Conservation (phyloP, 2,113 vertebrate species). For the Poeciliopsis occidentalis region DNA sequence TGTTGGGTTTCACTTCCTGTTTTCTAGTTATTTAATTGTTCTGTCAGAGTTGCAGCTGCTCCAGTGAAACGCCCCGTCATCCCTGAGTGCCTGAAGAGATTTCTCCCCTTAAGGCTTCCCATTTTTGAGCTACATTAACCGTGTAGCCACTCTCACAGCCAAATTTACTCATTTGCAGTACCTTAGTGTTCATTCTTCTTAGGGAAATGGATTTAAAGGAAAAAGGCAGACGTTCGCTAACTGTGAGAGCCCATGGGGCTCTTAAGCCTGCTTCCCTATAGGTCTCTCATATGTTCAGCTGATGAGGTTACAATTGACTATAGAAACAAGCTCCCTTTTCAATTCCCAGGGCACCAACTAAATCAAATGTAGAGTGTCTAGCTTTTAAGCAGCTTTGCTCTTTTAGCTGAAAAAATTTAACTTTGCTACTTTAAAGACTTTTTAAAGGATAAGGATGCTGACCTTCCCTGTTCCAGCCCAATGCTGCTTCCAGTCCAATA, state of each 20-base stretch:
- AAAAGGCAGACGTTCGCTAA: conserved; percentile 39
- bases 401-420: conserved; percentile 41
- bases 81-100: conserved; percentile 69
- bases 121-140: conserved; percentile 75
- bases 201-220: conserved; percentile 57
- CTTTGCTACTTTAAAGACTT: conserved; percentile 3
- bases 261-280: conserved; percentile 50
- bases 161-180: conserved; percentile 71
- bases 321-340: conserved; percentile 22
- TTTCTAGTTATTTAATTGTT: conserved; percentile 52
- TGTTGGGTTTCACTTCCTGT: neutral
- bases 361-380: conserved; percentile 40
- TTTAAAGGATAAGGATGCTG: conserved; percentile 23
- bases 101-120: conserved; percentile 62
- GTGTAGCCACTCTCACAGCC: conserved; percentile 51
- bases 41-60: conserved; percentile 47
- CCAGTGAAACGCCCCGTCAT: conserved; percentile 64
- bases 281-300: conserved; percentile 28
- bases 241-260: conserved; percentile 40
- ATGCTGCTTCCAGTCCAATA: neutral
- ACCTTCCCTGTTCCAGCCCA: conserved; percentile 27
- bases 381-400: conserved; percentile 29
- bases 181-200: conserved; percentile 64
- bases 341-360: conserved; percentile 32
- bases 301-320: conserved; percentile 49